These are phyloP conservation scores for Philypnodon macrostomus DNA, from an alignment of 2,797 vertebrate species.

Conservation along the genomic window DNA sequence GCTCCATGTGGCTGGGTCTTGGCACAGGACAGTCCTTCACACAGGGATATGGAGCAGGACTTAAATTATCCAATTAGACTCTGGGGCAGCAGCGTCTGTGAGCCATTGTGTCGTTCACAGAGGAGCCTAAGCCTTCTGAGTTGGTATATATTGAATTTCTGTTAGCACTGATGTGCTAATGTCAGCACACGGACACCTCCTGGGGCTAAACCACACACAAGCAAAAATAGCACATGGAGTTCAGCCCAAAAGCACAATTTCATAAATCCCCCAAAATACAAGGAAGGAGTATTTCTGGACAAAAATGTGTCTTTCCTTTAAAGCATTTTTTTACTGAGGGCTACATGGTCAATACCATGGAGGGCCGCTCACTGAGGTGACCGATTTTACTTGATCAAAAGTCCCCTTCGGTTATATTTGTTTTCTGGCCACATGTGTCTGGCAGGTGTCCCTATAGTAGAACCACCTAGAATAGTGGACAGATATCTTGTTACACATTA, in stretches of 20 bases:
- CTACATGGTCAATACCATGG: too few species aligned
- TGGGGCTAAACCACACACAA: conserved; percentile 37
- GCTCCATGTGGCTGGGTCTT: conserved; percentile 50
- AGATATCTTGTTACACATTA: too few species aligned
- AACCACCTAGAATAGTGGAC: too few species aligned
- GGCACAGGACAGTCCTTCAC: conserved; percentile 49
- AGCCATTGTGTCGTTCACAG: conserved; percentile 41
- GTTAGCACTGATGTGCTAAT: conserved; percentile 63
- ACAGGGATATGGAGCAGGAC: conserved; percentile 55
- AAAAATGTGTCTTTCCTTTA: too few species aligned
- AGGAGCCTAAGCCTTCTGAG: conserved; percentile 62
- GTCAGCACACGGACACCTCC: conserved; percentile 61
- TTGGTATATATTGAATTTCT: conserved; percentile 70
- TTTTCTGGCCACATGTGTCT: too few species aligned
- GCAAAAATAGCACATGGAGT: conserved; percentile 6
- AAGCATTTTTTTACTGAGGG: too few species aligned
- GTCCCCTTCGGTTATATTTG: too few species aligned
- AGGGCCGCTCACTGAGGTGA: too few species aligned
- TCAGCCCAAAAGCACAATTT: background rate
- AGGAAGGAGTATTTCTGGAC: background rate
- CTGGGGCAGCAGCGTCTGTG: conserved; percentile 41
- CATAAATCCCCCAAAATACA: background rate
- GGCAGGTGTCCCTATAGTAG: too few species aligned
- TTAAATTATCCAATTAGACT: conserved; percentile 68
- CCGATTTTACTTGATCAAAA: too few species aligned